A percentile compares a stretch with the other conserved stretches of the same genome.
These are phyloP conservation scores for Gymnocephalus cernua DNA, from an alignment of 2,113 vertebrate species.

Conservation along the genomic window DNA sequence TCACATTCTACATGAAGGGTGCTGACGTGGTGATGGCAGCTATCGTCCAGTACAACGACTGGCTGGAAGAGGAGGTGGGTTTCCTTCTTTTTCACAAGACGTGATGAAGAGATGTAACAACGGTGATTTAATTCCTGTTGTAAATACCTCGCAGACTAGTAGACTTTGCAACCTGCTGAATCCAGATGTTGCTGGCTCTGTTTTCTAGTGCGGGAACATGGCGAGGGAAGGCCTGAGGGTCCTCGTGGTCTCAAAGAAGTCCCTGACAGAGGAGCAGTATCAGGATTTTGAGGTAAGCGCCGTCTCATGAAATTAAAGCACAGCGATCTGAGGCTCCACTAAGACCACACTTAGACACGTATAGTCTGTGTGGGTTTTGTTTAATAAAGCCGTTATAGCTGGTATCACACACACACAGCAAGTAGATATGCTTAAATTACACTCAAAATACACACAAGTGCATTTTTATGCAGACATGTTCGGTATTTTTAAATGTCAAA, in stretches of 20 bases:
- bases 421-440: background rate
- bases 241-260: constrained; percentile 96
- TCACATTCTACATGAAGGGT: constrained; percentile 98
- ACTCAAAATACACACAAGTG: constrained; percentile 1
- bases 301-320: background rate
- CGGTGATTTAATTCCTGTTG: constrained; percentile 4
- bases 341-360: background rate
- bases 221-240: constrained; percentile 96
- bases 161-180: constrained; percentile 5
- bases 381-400: background rate
- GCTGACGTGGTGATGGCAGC: constrained; percentile 97
- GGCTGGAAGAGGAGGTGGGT: constrained; percentile 96
- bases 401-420: no score
- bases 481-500: constrained; percentile 73
- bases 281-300: constrained; percentile 94
- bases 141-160: background rate
- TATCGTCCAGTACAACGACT: constrained; percentile 98
- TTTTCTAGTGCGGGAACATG: constrained; percentile 95
- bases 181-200: constrained; percentile 26
- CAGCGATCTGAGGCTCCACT: background rate
- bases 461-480: constrained; percentile 29
- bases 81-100: background rate
- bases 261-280: constrained; percentile 96
- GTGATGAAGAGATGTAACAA: background rate
- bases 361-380: background rate